Evolutionary conservation across 1,140 invertebrate genomes (phyloP).

Genomic region (Drosophila saltans): DNA sequence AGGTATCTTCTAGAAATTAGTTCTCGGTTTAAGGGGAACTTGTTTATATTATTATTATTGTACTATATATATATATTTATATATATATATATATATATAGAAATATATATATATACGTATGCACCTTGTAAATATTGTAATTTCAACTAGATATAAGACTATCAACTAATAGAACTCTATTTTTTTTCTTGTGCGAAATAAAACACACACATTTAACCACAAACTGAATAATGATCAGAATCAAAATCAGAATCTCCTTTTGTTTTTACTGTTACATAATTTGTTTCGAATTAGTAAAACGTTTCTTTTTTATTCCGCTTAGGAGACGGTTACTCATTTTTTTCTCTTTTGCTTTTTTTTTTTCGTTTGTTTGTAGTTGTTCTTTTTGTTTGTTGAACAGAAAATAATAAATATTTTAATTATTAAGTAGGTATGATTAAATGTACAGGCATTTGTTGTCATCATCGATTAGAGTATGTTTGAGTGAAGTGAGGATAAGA

Average conservation of each 20-base stretch:
- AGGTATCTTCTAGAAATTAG: constrained; percentile 6
- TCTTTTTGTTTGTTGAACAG: constrained; percentile 32
- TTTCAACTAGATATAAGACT: constrained; percentile 50
- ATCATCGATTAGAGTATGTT: constrained; percentile 41
- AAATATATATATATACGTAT: constrained; percentile 39
- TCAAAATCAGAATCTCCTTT: background rate
- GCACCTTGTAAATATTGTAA: constrained; percentile 60
- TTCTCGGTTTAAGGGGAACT: background rate
- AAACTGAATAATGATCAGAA: constrained; percentile 18
- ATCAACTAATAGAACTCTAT: constrained; percentile 46
- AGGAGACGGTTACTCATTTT: constrained; percentile 36
- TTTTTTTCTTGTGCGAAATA: constrained; percentile 69
- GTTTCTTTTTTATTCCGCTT: constrained; percentile 53
- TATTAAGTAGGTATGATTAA: constrained; percentile 48
- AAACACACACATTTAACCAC: constrained; percentile 59
- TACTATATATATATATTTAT: constrained; percentile 44
- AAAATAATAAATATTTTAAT: constrained; percentile 64
- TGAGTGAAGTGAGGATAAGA: constrained; percentile 39
- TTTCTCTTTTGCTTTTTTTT: background rate
- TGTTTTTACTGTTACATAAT: constrained; percentile 9
- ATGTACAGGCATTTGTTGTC: constrained; percentile 53
- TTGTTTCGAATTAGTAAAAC: constrained; percentile 53
- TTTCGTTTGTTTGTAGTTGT: constrained; percentile 3
- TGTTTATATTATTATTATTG: constrained; percentile 39
- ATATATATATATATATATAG: constrained; percentile 29